Conservation (phyloP, 2,888 invertebrate genomes). For the Philopedon plagiatum region DNA sequence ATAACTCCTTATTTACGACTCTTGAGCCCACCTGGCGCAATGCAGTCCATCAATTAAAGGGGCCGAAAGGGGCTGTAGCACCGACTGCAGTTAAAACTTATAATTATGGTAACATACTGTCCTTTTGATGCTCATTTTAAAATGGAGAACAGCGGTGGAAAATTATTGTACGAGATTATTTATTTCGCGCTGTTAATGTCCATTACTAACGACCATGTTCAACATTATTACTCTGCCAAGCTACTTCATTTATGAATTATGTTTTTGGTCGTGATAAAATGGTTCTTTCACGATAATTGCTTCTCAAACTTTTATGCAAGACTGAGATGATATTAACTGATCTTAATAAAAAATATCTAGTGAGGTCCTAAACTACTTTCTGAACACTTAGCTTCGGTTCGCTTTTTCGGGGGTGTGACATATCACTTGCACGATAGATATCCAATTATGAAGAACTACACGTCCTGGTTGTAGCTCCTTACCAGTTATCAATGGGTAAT, state of each 20-base stretch:
- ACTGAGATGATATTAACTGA: too few relatives aligned
- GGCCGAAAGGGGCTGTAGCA: constrained; percentile 11
- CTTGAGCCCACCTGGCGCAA: constrained; percentile 39
- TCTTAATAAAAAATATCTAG: too few relatives aligned
- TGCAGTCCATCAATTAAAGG: constrained; percentile 40
- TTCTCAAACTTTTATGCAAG: too few relatives aligned
- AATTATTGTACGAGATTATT: constrained; percentile 53
- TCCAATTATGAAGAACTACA: too few relatives aligned
- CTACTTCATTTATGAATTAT: constrained; percentile 37
- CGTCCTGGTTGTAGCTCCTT: too few relatives aligned
- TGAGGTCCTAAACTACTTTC: too few relatives aligned
- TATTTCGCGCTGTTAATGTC: constrained; percentile 51
- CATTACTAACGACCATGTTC: constrained; percentile 52
- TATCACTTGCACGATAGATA: too few relatives aligned
- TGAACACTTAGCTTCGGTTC: too few relatives aligned
- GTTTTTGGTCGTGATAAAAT: constrained; percentile 10
- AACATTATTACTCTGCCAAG: constrained; percentile 36
- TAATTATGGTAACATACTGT: constrained; percentile 46
- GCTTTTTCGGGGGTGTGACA: too few relatives aligned
- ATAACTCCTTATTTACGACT: constrained; percentile 39
- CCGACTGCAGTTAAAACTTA: constrained; percentile 44
- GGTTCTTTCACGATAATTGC: too few relatives aligned
- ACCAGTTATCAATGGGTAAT: too few relatives aligned
- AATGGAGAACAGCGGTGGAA: constrained; percentile 33
- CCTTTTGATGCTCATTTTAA: constrained; percentile 47